Conservation (phyloP, 2,797 vertebrate species). For the Decapterus maruadsi region DNA sequence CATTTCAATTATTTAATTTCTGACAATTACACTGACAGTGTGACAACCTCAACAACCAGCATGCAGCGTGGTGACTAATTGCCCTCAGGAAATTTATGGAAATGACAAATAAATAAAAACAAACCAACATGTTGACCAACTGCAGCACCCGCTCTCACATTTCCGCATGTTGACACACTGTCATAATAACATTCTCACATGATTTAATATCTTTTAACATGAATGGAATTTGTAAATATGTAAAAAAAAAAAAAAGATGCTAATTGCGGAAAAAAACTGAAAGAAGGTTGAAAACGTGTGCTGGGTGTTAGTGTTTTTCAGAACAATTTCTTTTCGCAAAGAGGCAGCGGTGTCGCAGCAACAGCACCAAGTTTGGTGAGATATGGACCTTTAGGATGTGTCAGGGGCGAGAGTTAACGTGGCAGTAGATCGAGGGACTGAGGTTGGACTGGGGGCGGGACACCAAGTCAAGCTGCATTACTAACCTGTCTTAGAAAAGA, state of each 20-base stretch:
- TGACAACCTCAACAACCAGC: slow-evolving; percentile 73
- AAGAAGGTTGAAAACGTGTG: slow-evolving; percentile 7
- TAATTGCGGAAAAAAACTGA: slow-evolving; percentile 6
- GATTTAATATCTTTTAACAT: slow-evolving; percentile 64
- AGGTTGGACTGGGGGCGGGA: slow-evolving; percentile 37
- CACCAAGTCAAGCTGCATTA: slow-evolving; percentile 81
- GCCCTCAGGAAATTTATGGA: slow-evolving; percentile 79
- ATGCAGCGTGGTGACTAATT: slow-evolving; percentile 70
- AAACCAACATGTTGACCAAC: slow-evolving; percentile 75
- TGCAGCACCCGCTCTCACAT: slow-evolving; percentile 48
- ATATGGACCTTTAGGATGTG: slow-evolving; percentile 29
- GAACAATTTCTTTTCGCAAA: neutral
- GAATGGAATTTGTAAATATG: slow-evolving; percentile 53
- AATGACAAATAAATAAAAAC: slow-evolving; percentile 75
- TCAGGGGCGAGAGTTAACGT: slow-evolving; percentile 6
- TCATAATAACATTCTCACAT: slow-evolving; percentile 77
- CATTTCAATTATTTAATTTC: slow-evolving; percentile 83
- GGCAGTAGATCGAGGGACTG: slow-evolving; percentile 10
- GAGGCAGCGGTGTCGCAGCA: neutral
- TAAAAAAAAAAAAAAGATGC: slow-evolving; percentile 36
- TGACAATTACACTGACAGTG: slow-evolving; percentile 80
- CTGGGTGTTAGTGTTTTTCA: slow-evolving; percentile 14
- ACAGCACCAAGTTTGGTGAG: slow-evolving; percentile 1
- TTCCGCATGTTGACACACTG: slow-evolving; percentile 78
- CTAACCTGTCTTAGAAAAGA: slow-evolving; percentile 70